These are phyloP conservation scores for Abscondita cerata DNA, from an alignment of 2,888 invertebrate genomes.

Conservation along the genomic window DNA sequence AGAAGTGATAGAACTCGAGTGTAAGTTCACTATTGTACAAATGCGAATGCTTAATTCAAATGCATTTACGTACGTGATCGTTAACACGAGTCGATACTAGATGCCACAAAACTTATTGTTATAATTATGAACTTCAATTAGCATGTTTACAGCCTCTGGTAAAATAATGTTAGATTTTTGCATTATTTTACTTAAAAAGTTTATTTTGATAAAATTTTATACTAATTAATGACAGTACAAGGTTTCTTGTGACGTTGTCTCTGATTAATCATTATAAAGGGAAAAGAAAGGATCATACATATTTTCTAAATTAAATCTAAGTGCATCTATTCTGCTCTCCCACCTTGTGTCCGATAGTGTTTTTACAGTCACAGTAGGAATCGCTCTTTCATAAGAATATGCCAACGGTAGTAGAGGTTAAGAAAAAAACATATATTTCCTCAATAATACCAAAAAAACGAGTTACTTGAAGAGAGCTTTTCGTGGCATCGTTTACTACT, in stretches of 20 bases:
- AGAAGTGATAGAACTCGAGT: no score
- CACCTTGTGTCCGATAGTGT: background rate
- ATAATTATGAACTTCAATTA: slow-evolving; percentile 4
- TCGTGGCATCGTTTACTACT: background rate
- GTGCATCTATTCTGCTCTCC: no score
- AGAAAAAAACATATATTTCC: slow-evolving; percentile 1
- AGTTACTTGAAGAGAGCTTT: background rate
- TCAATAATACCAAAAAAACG: background rate
- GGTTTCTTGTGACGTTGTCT: slow-evolving; percentile 16
- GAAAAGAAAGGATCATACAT: slow-evolving; percentile 17
- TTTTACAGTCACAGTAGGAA: background rate
- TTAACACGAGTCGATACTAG: no score
- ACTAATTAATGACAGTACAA: slow-evolving; percentile 14
- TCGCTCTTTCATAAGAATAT: no score
- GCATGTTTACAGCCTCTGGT: slow-evolving; percentile 13
- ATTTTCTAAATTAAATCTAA: no score
- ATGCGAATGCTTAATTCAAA: no score
- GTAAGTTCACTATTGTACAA: no score
- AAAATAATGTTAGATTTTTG: slow-evolving; percentile 16
- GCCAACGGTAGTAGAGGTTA: no score
- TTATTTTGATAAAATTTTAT: slow-evolving; percentile 26
- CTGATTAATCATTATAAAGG: slow-evolving; percentile 14
- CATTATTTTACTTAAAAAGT: no score
- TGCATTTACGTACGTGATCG: no score
- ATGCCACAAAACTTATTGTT: background rate